Conservation (phyloP, 2,113 vertebrate species). For the Amblyornis subalaris region DNA sequence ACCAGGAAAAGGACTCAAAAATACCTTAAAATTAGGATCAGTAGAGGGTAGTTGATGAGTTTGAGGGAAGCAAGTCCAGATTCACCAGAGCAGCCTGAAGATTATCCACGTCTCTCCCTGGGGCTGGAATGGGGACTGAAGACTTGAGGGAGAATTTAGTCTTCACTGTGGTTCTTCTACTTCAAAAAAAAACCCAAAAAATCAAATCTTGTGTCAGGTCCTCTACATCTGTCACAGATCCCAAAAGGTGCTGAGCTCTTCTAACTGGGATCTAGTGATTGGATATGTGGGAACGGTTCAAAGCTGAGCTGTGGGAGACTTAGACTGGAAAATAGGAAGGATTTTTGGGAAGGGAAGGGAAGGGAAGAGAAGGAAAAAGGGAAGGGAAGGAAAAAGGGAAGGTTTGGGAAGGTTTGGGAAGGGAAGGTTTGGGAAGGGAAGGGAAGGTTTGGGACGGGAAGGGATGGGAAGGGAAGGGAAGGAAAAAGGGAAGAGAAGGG, state of each 20-base stretch:
- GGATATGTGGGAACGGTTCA: not conserved
- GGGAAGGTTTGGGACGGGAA: too few species aligned
- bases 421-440: not conserved
- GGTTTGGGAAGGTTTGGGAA: too few species aligned
- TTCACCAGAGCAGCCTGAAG: not conserved
- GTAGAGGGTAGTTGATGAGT: fast-evolving
- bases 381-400: too few species aligned
- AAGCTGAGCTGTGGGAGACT: not conserved
- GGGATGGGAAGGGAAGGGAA: not conserved
- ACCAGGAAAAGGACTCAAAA: not conserved
- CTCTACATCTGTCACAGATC: not conserved
- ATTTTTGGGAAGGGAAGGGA: not conserved
- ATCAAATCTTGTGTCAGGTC: not conserved
- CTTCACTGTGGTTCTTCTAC: not conserved
- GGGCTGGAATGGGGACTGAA: not conserved
- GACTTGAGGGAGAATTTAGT: not conserved
- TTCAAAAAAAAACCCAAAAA: not conserved
- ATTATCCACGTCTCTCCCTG: not conserved
- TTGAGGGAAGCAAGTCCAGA: not conserved
- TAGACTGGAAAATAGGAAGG: too few species aligned
- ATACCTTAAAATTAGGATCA: not conserved
- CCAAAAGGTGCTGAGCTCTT: not conserved
- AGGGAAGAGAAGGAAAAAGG: too few species aligned
- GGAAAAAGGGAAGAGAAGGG: not conserved
- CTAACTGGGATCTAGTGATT: not conserved